Evolutionary conservation across 2,888 invertebrate species (phyloP), one percentile per base, ranked within the genome.

Genomic region (Drosophila eohydei): DNA sequence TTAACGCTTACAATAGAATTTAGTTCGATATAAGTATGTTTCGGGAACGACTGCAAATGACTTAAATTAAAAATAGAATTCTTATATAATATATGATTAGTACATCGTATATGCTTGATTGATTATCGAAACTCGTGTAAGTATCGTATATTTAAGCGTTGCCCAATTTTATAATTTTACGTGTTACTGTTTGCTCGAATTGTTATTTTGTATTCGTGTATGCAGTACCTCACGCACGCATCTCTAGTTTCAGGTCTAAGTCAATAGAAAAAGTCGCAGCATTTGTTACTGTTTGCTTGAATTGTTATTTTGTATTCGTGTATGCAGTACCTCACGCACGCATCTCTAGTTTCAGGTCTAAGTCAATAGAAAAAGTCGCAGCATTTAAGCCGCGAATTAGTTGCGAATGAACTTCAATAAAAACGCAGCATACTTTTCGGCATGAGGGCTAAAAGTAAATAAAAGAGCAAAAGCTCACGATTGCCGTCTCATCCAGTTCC

Each of bases 401-500:
- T 80, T 73, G 66, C 57, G 73, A 78, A 80, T 78, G 70, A 74
- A 48, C 51, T 21, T 32, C 32, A 58, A 34, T 43, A 56, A 52
- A 64, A 63, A 56, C 71, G 43, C 52, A 48, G 84, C 77, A 79
- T 81, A 84, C 80, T 84, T 89, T 87, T 58, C n/a, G 74, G 82
- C 64, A 80, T 70, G 70, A 59, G 68, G 77, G 76, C 52, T 34
- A 67, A 81, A 65, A 43, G 76, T 65, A 84, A 84, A 84, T 74
- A 83, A 36, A 4, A 58, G 41, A 36, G 52, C 54, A 44, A 16
- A 16, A 41, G 28, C 48, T 40, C 41, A 34, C 44, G 56, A 16
- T 12, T 43, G 21, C 12, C 12, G 11, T 16, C 14, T 21, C 34
- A 11, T 5, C 1, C 57, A 14, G 12, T n/a, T 50, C 4, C 3